These are phyloP conservation scores for Okapia johnstoni DNA, from an alignment of 2,113 vertebrate species.

Conservation along the genomic window DNA sequence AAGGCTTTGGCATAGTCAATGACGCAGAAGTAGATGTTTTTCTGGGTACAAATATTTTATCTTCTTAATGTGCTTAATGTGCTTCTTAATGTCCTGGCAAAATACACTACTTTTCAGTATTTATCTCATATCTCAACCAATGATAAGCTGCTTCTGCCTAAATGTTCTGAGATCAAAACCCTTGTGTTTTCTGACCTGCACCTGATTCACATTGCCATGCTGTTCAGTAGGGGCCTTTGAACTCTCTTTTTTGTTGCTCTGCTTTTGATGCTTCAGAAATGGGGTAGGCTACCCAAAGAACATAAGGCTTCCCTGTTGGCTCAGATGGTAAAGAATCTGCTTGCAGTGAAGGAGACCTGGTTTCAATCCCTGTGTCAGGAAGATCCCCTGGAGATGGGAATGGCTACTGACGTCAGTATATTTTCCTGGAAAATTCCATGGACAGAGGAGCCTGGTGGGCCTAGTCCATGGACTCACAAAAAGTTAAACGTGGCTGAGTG, in stretches of 20 bases:
- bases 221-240: not conserved
- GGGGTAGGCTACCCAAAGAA: not conserved
- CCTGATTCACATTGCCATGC: not conserved
- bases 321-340: not conserved
- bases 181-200: not conserved
- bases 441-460: not conserved
- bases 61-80: not conserved
- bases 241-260: not conserved
- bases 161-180: not conserved
- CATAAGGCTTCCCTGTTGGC: not conserved
- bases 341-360: not conserved
- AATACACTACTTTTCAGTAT: not conserved
- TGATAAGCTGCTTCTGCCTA: not conserved
- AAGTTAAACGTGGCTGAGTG: accelerated
- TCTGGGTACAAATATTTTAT: not conserved
- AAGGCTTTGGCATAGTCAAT: not conserved
- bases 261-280: not conserved
- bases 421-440: not conserved
- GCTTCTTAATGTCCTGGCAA: not conserved
- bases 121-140: not conserved
- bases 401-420: not conserved
- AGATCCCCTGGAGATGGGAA: not conserved
- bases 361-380: not conserved
- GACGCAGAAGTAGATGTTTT: not conserved
- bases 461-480: not conserved